A percentile compares a stretch with the other conserved stretches of the same genome.
Conservation (phyloP, 2,797 vertebrate species). For the Dipus sagitta region DNA sequence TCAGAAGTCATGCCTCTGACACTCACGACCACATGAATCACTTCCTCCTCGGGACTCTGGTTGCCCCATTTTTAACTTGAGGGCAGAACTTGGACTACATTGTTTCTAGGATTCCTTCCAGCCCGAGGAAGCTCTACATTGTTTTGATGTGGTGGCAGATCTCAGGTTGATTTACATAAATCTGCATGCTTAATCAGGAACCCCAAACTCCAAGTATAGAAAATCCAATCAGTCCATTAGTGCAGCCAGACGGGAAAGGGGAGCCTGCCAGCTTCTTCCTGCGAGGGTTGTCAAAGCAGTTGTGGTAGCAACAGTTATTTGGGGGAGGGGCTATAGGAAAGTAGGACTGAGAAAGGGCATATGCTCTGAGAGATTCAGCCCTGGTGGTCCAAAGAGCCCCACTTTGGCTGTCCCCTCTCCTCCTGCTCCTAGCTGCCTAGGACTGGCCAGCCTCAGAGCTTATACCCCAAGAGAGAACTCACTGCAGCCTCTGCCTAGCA, state of each 20-base stretch:
- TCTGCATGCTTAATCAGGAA: constrained; percentile 81
- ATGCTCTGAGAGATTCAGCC: not conserved
- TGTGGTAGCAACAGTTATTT: not conserved
- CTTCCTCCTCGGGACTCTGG: constrained; percentile 62
- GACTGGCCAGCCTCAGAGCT: constrained; percentile 65
- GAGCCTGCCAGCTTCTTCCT: constrained; percentile 51
- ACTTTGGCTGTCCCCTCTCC: constrained; percentile 21
- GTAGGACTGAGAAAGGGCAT: not conserved
- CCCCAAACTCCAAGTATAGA: constrained; percentile 72
- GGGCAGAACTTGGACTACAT: constrained; percentile 39
- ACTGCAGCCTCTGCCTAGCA: constrained; percentile 76
- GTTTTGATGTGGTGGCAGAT: constrained; percentile 77
- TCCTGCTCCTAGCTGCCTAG: constrained; percentile 51
- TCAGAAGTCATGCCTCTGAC: constrained; percentile 41
- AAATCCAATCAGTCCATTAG: constrained; percentile 80
- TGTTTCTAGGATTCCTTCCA: constrained; percentile 73
- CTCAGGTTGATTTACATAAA: constrained; percentile 79
- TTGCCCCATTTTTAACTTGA: constrained; percentile 69
- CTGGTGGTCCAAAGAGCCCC: not conserved
- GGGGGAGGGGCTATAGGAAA: not conserved
- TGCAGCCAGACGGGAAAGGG: constrained; percentile 59
- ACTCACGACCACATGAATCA: constrained; percentile 62
- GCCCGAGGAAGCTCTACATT: constrained; percentile 61
- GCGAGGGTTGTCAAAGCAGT: constrained; percentile 25
- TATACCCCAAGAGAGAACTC: constrained; percentile 66